Conservation (phyloP, 2,797 vertebrate genomes). For the Graptemys geographica region DNA sequence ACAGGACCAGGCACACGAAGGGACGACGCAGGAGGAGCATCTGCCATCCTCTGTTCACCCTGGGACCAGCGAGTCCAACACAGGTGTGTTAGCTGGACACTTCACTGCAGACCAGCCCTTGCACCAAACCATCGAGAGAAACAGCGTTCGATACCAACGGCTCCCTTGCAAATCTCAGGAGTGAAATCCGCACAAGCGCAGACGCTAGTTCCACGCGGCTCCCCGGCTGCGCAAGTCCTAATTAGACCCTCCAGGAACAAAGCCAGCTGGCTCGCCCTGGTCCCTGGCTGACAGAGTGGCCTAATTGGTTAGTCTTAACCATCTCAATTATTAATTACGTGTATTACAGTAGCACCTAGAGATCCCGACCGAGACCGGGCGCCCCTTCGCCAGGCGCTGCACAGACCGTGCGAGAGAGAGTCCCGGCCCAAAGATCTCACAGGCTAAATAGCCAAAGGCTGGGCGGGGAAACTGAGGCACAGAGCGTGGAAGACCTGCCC, state of each 20-base stretch:
- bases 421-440: no score
- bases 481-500: background rate
- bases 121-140: background rate
- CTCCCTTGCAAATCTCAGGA: background rate
- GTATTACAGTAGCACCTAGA: background rate
- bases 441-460: no score
- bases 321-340: background rate
- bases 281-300: background rate
- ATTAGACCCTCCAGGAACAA: background rate
- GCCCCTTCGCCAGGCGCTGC: no score
- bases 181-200: accelerated
- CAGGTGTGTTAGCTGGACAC: background rate
- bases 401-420: background rate
- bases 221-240: background rate
- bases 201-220: background rate
- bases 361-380: background rate
- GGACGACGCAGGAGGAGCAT: no score
- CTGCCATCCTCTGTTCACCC: background rate
- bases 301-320: background rate
- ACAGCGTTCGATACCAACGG: background rate
- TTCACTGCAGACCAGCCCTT: background rate
- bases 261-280: background rate
- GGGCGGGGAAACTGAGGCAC: background rate
- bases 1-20: accelerated
- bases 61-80: background rate